Evolutionary conservation across 1,140 invertebrate species (phyloP), one percentile per base, ranked within the genome.

Genomic region (Zaprionus davidi): DNA sequence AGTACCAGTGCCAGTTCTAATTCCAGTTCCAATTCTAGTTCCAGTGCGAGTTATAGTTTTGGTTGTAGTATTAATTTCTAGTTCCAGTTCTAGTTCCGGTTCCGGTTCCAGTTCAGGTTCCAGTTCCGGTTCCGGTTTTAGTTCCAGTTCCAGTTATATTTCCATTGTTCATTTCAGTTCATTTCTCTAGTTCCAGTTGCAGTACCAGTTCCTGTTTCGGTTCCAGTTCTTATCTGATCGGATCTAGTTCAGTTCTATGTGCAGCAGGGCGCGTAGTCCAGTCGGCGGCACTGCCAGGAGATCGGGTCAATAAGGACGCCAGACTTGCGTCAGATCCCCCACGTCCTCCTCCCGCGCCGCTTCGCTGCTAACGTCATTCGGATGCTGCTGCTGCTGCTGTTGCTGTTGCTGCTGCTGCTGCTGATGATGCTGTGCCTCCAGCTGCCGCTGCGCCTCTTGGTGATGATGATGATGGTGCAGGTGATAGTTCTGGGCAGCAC

Each of bases 301-400:
- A 71, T 80, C 82, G 70, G 78, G 84, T 93, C 91, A 93, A 90
- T 94, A 94, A 63, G 93, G 93, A 76, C 93, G 91, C 93, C 93
- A 94, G 38, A 94, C 93, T 62, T 86, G 88, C 5, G 92, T 86
- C 72, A 93, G 71, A 69, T 92, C 90, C 12, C 79, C 82, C 22
- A 92, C 88, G 41, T 91, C 87, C 60, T 92, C 91, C 6, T 80
- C 82, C n/a, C 90, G 76, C 12, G 80, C 60, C 7, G 75, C 41
- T 22, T 91, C 87, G 28, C 71, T 73, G 6, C 66, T 76, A 4
- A 80, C 74, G 36, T 66, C 78, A 28, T 22, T 68, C 17, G 57
- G 76, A 62, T 69, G 57, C 55, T 28, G 76, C 34, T 58, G 67
- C 24, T 51, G 71, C 34, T 51, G 66, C 12, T 58, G 58, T 53